Base-by-base conservation (phyloP, 2,113 vertebrate species). In the Cephalopholis sonnerati region DNA sequence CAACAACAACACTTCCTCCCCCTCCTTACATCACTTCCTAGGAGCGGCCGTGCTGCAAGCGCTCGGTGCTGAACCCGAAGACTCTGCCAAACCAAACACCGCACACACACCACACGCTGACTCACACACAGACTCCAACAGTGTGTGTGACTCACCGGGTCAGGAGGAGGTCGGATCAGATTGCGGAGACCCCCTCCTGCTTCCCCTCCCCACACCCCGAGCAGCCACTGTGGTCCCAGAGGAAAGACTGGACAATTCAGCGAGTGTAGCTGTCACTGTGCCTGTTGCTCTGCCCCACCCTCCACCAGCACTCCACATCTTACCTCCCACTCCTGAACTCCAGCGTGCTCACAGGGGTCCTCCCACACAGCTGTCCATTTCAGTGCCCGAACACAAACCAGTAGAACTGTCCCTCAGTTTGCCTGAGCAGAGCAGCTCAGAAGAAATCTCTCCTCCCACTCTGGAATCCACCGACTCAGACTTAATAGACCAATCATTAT, bases 1-100 rank as follows among this genome's bases (percentile, higher is more conserved):
- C 84, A 96, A 97, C 84, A 96, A 97, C 83, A 95, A 93, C 92
- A 96, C 95, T 87, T 95, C 96, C 85, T 95, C 97, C 51, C 95
- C 96, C 7, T 97, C 96, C 0, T 95, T 98, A 0, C 96, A 98
- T 89, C 96, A 94, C 92, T 96, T 99, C 90, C 95, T 97, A 0
- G 96, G 96, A 70, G 95, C 91, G 88, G 94, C 96, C 0, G 86
- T 94, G 55, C 90, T 94, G 32, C 94, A 94, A 7, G 89, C 91
- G 3, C 93, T 95, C 0, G 70, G 63, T 7, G 82, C 83, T 0
- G 64, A 81, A 7, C 65, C 86, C 0, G 25, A 74, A 24, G 67
- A 69, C 63, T 25, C 71, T 54, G 25, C 41, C 69, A 70, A 82
- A 54, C 29, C 88, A 9, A 69, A 46, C n/a, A 0, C 53, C 80